A percentile compares a stretch with the other conserved stretches of the same genome.
Evolutionary conservation across 1,140 invertebrate genomes (phyloP).

Genomic region (Hermetia illucens): DNA sequence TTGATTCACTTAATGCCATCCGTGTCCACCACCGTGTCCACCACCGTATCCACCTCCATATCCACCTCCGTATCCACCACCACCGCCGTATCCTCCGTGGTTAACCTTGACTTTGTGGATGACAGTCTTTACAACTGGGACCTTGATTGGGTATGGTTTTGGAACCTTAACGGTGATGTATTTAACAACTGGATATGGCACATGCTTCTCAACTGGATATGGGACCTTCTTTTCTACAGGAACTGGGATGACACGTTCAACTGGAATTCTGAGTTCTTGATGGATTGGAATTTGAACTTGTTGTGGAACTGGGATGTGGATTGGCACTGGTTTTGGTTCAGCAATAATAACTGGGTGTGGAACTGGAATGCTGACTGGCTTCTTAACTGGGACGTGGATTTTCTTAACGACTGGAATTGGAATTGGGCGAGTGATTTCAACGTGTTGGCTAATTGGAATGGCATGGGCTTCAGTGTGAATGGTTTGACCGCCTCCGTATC

Average conservation of each 20-base stretch:
- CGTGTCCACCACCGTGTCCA: background rate
- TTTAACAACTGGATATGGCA: slow-evolving; percentile 54
- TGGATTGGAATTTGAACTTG: slow-evolving; percentile 53
- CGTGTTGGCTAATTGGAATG: slow-evolving; percentile 47
- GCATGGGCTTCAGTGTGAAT: too few species aligned
- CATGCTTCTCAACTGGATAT: slow-evolving; percentile 55
- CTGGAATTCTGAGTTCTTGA: slow-evolving; percentile 52
- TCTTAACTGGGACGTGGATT: slow-evolving; percentile 48
- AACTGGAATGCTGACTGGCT: slow-evolving; percentile 47
- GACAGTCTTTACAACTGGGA: slow-evolving; percentile 57
- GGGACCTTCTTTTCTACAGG: slow-evolving; percentile 57
- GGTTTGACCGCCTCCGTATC: too few species aligned
- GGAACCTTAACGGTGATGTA: slow-evolving; percentile 54
- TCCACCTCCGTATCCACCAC: slow-evolving; percentile 5
- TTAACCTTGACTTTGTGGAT: slow-evolving; percentile 41
- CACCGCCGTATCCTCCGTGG: slow-evolving; percentile 14
- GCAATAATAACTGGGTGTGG: slow-evolving; percentile 53
- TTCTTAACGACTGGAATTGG: slow-evolving; percentile 51
- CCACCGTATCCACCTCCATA: slow-evolving; percentile 7
- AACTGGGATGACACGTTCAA: slow-evolving; percentile 57
- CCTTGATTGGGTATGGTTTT: slow-evolving; percentile 58
- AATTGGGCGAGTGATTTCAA: slow-evolving; percentile 54
- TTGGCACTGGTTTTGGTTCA: slow-evolving; percentile 56
- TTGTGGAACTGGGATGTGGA: slow-evolving; percentile 56
- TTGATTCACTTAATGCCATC: background rate